Conservation (phyloP, 1,140 invertebrate species). For the Pararge aegeria region DNA sequence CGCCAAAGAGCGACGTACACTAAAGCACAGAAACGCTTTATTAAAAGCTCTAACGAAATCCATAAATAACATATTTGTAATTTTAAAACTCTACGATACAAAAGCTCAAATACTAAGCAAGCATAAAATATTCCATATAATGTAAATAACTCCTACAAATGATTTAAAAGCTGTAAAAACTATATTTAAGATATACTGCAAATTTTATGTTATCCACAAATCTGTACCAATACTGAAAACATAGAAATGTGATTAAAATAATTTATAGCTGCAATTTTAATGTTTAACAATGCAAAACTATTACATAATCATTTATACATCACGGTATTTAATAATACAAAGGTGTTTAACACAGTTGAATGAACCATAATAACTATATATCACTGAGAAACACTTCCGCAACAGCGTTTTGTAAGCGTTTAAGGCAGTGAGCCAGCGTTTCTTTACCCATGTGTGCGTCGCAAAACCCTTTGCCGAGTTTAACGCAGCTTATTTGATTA, state of each 20-base stretch:
- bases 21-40: conserved; percentile 15
- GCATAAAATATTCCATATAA: neutral
- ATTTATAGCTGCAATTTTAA: no score
- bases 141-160: neutral
- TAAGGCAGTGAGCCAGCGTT: conserved; percentile 30
- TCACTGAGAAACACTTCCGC: no score
- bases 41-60: neutral
- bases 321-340: neutral
- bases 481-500: conserved; percentile 75
- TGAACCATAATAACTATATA: neutral
- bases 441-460: conserved; percentile 38
- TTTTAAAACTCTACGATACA: neutral
- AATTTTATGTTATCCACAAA: no score
- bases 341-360: neutral
- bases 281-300: neutral
- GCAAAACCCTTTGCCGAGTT: conserved; percentile 53
- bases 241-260: no score
- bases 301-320: no score
- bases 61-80: neutral
- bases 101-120: neutral
- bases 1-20: conserved; percentile 38
- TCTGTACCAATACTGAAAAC: no score
- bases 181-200: no score
- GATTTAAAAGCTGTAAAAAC: no score
- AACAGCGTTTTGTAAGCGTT: conserved; percentile 10